Conservation (phyloP, 1,140 invertebrate genomes). For the Cydia splendana region DNA sequence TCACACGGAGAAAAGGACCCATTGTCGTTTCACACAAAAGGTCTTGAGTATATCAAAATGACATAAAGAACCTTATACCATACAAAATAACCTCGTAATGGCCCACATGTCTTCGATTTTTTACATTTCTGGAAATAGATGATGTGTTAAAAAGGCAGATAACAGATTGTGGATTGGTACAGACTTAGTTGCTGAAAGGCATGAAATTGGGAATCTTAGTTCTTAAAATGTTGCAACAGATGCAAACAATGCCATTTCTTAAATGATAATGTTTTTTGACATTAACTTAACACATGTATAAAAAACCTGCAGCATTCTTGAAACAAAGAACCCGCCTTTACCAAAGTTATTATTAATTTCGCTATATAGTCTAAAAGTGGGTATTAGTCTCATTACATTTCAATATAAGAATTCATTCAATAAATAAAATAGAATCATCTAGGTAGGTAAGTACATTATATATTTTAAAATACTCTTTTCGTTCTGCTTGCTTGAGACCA, state of each 20-base stretch:
- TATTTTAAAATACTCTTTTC: too few relatives aligned
- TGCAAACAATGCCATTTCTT: slow-evolving; percentile 15
- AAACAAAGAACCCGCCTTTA: neutral
- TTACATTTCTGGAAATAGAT: slow-evolving; percentile 71
- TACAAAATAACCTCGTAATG: slow-evolving; percentile 70
- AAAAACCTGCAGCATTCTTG: neutral
- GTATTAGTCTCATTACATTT: neutral
- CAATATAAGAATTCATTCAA: too few relatives aligned
- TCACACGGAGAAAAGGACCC: slow-evolving; percentile 66
- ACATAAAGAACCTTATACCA: slow-evolving; percentile 74
- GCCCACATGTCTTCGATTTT: slow-evolving; percentile 64
- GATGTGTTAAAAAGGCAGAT: slow-evolving; percentile 78
- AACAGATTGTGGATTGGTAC: slow-evolving; percentile 56
- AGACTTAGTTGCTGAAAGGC: slow-evolving; percentile 5
- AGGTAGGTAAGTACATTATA: too few relatives aligned
- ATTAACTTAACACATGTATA: too few relatives aligned
- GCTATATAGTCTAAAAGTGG: too few relatives aligned
- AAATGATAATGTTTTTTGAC: neutral
- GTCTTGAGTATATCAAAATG: slow-evolving; percentile 75
- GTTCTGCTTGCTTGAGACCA: too few relatives aligned
- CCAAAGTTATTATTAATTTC: neutral
- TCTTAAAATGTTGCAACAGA: slow-evolving; percentile 12
- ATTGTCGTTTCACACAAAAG: slow-evolving; percentile 67
- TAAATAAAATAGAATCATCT: too few relatives aligned
- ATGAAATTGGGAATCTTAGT: slow-evolving; percentile 14